A percentile compares a stretch with the other conserved stretches of the same genome.
Evolutionary conservation across 2,888 invertebrate species (phyloP).

Genomic region (Pollenia griseotomentosa): DNA sequence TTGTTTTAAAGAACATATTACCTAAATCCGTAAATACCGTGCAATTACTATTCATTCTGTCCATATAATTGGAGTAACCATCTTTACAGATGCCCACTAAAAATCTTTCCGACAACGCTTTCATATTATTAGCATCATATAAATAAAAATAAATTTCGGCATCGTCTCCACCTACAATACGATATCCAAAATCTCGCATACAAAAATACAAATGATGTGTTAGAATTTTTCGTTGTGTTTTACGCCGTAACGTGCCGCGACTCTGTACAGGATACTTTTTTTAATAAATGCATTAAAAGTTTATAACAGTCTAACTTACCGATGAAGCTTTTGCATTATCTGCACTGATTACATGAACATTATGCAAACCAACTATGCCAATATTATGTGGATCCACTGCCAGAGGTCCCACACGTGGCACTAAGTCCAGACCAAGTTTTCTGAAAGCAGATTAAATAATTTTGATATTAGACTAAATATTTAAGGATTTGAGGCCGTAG

Average conservation of each 20-base stretch:
- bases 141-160: conserved; percentile 94
- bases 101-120: conserved; percentile 94
- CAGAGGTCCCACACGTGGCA: conserved; percentile 94
- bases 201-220: conserved; percentile 94
- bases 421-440: conserved; percentile 95
- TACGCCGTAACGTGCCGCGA: conserved; percentile 83
- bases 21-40: conserved; percentile 92
- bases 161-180: conserved; percentile 94
- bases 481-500: no score
- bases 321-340: conserved; percentile 88
- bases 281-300: no score
- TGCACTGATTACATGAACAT: conserved; percentile 91
- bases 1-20: conserved; percentile 77
- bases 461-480: neutral
- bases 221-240: conserved; percentile 83
- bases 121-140: conserved; percentile 89
- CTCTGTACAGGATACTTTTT: conserved; percentile 78
- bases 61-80: conserved; percentile 95
- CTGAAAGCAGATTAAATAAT: conserved; percentile 85
- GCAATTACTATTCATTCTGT: conserved; percentile 93
- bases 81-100: conserved; percentile 94
- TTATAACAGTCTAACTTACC: conserved; percentile 85
- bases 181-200: conserved; percentile 94
- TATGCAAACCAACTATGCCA: conserved; percentile 94
- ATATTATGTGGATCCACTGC: conserved; percentile 95